Percentiles rank a stretch among this genome's conserved stretches.
Evolutionary conservation across 2,113 vertebrate genomes (phyloP).

Genomic region (Cettia cetti): DNA sequence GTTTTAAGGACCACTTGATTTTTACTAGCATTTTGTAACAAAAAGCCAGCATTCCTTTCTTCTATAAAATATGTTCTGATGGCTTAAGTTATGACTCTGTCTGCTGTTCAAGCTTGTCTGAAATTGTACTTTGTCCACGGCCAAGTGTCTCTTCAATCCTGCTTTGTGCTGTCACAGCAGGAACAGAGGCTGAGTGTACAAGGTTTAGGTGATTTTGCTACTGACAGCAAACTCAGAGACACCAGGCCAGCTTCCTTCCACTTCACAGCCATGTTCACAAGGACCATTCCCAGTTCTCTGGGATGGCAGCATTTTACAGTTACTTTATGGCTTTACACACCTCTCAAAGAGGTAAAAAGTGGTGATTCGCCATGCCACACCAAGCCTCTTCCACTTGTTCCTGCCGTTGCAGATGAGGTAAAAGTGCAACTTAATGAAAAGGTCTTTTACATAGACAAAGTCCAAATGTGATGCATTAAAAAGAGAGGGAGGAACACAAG

Average conservation of each 20-base stretch:
- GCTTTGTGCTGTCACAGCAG: conserved; percentile 55
- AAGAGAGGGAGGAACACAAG: not conserved
- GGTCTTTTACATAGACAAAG: not conserved
- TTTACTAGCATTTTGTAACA: not conserved
- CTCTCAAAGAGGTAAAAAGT: not conserved
- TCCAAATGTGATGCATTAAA: not conserved
- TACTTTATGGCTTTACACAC: not conserved
- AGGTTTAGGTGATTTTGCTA: conserved; percentile 35
- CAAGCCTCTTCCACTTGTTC: not conserved
- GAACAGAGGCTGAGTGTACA: conserved; percentile 29
- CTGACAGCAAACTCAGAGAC: not conserved
- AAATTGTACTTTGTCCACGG: conserved; percentile 21
- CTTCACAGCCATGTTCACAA: not conserved
- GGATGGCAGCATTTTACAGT: not conserved
- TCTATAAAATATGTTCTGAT: conserved; percentile 31
- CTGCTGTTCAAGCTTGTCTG: not conserved
- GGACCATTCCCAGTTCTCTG: not conserved
- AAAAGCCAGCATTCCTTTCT: not conserved
- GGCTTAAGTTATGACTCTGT: conserved; percentile 47
- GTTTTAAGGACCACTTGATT: not conserved
- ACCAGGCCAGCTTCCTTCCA: not conserved
- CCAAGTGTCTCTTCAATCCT: conserved; percentile 53
- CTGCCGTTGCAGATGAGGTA: not conserved
- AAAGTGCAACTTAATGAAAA: not conserved
- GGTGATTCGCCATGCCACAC: not conserved